Base-by-base conservation (phyloP, 1,140 invertebrate species). In the Tetragnatha versicolor region DNA sequence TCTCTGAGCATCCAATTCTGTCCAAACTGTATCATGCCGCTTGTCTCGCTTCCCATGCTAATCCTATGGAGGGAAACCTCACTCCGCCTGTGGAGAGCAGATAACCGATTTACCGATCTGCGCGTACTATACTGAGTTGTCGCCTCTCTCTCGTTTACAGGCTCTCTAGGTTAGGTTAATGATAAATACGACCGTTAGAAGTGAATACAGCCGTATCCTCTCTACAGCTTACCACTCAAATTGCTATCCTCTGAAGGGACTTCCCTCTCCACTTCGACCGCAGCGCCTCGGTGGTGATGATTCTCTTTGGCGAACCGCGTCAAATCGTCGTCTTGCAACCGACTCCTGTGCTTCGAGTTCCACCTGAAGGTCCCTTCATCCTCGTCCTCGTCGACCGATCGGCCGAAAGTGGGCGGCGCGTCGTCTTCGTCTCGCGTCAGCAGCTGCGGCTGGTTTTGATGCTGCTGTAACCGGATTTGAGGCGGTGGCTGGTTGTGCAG, bases 291-390 rank as follows among this genome's bases (percentile, higher is more conserved):
- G 4, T n/a, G 61, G 1, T 14, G 17, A 5, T 37, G 17, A 45
- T 53, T 47, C 37, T 37, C 61, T 14, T 66, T 37, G 22, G 73
- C 60, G 37, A 77, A 77, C 14, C 60, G 29, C 12, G 61, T 53
- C 9, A 65, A 25, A 35, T 75, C 58, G 17, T 75, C 58, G 37
- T 75, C 72, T 27, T 63, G 45, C 7, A 35, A 14, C 27, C 51
- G 49, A 17, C n/a, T 75, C 17, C 45, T 65, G n/a, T 63, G 58
- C 42, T 51, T 75, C 1, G 55, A 2, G 47, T 77, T 77, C 73
- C 73, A 77, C 9, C 92, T 35, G 22, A 79, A 79, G 29, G 49
- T 65, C 29, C 85, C 83, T 80, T 82, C 84, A 82, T 45, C 80
- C 82, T 82, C 82, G 0, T 84, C 83, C 9, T 85, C 78, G 17